phyloP scores from a whole-genome alignment of 92 coral and sea anemone species.

The Porites lobata region DNA sequence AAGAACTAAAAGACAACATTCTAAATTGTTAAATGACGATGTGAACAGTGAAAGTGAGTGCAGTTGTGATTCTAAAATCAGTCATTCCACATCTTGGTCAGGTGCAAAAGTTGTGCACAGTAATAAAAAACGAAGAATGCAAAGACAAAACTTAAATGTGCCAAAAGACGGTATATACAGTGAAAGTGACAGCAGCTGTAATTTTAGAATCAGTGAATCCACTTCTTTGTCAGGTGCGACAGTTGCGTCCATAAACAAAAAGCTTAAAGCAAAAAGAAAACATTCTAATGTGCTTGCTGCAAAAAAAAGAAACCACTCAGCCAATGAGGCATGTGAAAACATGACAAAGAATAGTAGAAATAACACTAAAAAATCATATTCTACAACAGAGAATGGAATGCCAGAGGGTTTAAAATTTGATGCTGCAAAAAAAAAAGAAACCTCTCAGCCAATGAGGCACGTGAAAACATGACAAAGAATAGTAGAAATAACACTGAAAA shows the following conservation, averaged over 20 bases:
- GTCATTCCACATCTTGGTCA: constrained; percentile 43
- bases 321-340: constrained; percentile 15
- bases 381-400: constrained; percentile 19
- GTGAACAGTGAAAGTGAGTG: constrained; percentile 24
- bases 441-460: constrained; percentile 22
- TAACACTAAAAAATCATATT: constrained; percentile 24
- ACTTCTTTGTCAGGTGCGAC: constrained; percentile 31
- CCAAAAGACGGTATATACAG: constrained; percentile 26
- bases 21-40: constrained; percentile 19
- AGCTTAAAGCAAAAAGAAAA: constrained; percentile 37
- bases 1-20: constrained; percentile 39
- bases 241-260: constrained; percentile 20
- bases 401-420: constrained; percentile 24
- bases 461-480: constrained; percentile 22
- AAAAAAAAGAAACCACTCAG: constrained; percentile 11
- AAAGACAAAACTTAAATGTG: constrained; percentile 26
- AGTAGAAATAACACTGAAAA: constrained; percentile 7
- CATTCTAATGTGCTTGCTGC: constrained; percentile 27
- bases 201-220: constrained; percentile 39
- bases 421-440: constrained; percentile 19
- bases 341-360: constrained; percentile 9
- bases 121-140: constrained; percentile 36
- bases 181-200: constrained; percentile 46
- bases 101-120: constrained; percentile 32
- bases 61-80: constrained; percentile 15